These are phyloP conservation scores for Notodonta dromedarius DNA, from an alignment of 2,888 invertebrate genomes.

Conservation along the genomic window DNA sequence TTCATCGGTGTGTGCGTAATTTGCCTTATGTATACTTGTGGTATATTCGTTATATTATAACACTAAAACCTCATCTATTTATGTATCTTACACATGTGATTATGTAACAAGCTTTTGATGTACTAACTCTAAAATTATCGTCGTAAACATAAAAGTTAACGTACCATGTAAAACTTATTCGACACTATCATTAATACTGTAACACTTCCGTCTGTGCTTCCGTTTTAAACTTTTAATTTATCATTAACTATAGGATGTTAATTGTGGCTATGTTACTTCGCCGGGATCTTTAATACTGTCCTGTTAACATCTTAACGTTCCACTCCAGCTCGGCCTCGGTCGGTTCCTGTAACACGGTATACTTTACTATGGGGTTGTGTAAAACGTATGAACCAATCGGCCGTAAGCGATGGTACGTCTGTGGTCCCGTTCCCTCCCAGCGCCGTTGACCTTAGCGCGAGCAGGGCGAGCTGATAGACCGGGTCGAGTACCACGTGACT, in stretches of 20 bases:
- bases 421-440: conserved; percentile 68
- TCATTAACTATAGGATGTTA: conserved; percentile 38
- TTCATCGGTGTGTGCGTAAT: conserved; percentile 81
- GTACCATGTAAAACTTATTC: conserved; percentile 38
- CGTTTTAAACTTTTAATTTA: conserved; percentile 37
- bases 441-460: conserved; percentile 71
- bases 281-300: conserved; percentile 33
- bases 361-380: conserved; percentile 50
- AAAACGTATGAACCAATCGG: conserved; percentile 79
- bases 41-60: conserved; percentile 67
- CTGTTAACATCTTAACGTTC: conserved; percentile 58
- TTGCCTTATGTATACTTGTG: conserved; percentile 75
- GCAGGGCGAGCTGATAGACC: conserved; percentile 97
- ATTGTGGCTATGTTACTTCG: conserved; percentile 38
- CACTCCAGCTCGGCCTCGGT: conserved; percentile 60
- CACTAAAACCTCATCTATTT: conserved; percentile 26
- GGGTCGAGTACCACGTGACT: conserved; percentile 96
- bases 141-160: conserved; percentile 34
- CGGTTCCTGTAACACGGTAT: conserved; percentile 61
- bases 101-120: conserved; percentile 64
- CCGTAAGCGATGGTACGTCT: conserved; percentile 52
- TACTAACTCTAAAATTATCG: conserved; percentile 48
- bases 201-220: conserved; percentile 44
- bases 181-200: conserved; percentile 52
- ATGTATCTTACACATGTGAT: conserved; percentile 50